Percentiles rank a stretch among this genome's conserved stretches.
Evolutionary conservation across 2,797 vertebrate species (phyloP).

Genomic region (Choloepus didactylus): DNA sequence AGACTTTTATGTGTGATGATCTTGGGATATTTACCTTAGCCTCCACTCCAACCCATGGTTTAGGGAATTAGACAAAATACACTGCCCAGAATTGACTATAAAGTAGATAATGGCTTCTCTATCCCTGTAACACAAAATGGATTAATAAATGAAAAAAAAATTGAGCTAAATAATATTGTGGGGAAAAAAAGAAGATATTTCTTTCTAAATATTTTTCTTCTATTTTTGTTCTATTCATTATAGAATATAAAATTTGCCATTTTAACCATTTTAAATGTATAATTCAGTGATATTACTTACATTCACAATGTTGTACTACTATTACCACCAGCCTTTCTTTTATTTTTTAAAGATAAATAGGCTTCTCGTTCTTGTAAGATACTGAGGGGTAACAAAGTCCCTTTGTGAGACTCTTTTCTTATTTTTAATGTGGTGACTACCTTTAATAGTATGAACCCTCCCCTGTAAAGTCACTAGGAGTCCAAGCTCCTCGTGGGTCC

Average conservation of each 20-base stretch:
- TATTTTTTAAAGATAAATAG: background rate
- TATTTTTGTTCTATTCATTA: too few relatives aligned
- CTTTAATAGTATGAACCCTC: background rate
- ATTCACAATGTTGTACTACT: too few relatives aligned
- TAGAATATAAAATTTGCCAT: too few relatives aligned
- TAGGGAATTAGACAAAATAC: constrained; percentile 8
- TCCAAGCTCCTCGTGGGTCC: background rate
- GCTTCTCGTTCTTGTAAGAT: background rate
- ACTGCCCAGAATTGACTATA: background rate
- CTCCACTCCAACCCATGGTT: background rate
- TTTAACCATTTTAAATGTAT: too few relatives aligned
- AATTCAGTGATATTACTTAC: too few relatives aligned
- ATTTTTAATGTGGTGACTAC: background rate
- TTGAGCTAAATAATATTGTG: constrained; percentile 31
- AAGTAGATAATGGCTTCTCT: background rate
- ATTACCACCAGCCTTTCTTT: background rate
- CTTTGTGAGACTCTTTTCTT: background rate
- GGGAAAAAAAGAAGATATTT: background rate
- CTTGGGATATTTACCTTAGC: background rate
- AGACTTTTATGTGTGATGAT: background rate
- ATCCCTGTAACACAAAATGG: background rate
- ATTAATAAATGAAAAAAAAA: background rate
- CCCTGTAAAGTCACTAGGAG: background rate
- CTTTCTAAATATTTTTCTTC: too few relatives aligned
- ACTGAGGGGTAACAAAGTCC: background rate